phyloP scores from a whole-genome alignment of 2,113 vertebrate species.

The Dipodomys spectabilis region DNA sequence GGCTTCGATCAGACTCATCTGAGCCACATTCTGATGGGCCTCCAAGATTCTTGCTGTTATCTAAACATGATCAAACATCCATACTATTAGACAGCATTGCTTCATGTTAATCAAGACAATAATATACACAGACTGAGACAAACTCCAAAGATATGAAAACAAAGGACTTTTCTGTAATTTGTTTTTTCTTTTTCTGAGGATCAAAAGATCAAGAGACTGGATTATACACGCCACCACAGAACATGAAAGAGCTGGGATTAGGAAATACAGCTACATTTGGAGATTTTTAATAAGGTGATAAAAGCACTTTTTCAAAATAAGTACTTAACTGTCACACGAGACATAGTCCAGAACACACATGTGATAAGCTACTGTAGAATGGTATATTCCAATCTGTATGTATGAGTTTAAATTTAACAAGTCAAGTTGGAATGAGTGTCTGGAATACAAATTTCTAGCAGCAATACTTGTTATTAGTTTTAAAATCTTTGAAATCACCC shows the following conservation, averaged over 20 bases:
- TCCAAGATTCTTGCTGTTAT: conserved; percentile 97
- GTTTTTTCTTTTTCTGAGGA: too few relatives aligned
- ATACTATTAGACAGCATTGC: conserved; percentile 24
- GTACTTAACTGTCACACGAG: not conserved
- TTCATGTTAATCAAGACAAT: not conserved
- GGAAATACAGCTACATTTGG: not conserved
- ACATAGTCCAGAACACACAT: not conserved
- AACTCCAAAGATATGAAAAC: too few relatives aligned
- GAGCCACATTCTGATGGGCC: conserved; percentile 98
- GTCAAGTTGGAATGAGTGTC: conserved; percentile 27
- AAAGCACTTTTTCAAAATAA: not conserved
- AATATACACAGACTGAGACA: too few relatives aligned
- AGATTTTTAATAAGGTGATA: conserved; percentile 10
- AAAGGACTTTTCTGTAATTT: too few relatives aligned
- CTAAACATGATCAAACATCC: conserved; percentile 84
- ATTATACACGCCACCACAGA: not conserved
- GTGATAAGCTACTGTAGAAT: not conserved
- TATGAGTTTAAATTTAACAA: not conserved
- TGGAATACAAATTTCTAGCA: conserved; percentile 50
- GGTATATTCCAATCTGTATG: not conserved
- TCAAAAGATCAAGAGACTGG: not conserved
- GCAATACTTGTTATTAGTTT: conserved; percentile 54
- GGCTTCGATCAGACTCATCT: conserved; percentile 99
- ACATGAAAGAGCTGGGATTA: not conserved
- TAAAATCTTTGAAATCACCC: conserved; percentile 9